Evolutionary conservation across 1,140 invertebrate species (phyloP).

Genomic region (Oryctes rhinoceros): DNA sequence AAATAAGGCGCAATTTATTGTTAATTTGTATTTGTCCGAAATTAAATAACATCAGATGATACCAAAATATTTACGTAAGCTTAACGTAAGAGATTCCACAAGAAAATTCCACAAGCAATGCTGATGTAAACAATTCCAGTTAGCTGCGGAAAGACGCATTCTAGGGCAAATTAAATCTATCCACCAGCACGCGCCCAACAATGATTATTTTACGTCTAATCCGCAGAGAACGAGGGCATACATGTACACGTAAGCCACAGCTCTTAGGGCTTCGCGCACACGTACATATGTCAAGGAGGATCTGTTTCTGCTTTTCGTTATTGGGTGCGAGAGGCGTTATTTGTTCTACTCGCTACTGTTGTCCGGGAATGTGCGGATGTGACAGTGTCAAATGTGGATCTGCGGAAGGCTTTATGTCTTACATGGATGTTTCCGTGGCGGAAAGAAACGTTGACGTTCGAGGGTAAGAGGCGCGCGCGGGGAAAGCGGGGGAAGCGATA

Average conservation of each 20-base stretch:
- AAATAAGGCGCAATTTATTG: too few species aligned
- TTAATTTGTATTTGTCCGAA: too few species aligned
- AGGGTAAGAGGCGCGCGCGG: not conserved
- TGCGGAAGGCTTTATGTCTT: conserved; percentile 2
- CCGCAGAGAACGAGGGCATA: not conserved
- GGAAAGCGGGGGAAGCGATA: not conserved
- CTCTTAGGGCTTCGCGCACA: not conserved
- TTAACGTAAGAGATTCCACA: too few species aligned
- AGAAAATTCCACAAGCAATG: too few species aligned
- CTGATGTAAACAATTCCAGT: too few species aligned
- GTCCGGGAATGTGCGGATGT: not conserved
- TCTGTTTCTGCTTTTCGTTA: conserved; percentile 13
- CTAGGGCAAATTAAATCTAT: not conserved
- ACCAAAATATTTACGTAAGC: too few species aligned
- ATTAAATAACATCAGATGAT: too few species aligned
- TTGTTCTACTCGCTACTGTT: conserved; percentile 2
- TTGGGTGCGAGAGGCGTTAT: not conserved
- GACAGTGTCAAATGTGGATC: conserved; percentile 18
- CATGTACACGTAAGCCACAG: not conserved
- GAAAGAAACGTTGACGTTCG: not conserved
- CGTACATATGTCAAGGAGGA: conserved; percentile 4
- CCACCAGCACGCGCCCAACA: not conserved
- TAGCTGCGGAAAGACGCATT: not conserved
- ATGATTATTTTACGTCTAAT: conserved; percentile 19
- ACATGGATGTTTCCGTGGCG: not conserved